Evolutionary conservation across 2,888 invertebrate species (phyloP).

Genomic region (Kryphioiulus occultus): DNA sequence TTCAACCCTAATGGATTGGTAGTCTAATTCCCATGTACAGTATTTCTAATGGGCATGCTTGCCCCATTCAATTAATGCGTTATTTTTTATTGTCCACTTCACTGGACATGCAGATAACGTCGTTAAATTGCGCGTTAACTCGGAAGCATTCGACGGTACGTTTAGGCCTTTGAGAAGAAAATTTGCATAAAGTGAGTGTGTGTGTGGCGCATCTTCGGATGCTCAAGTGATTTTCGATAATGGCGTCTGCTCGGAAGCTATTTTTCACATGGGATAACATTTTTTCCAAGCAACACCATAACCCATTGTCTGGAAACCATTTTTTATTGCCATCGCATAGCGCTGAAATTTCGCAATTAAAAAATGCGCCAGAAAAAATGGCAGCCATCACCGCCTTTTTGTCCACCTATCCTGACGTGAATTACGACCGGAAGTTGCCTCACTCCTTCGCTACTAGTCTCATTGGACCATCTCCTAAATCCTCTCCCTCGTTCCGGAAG

Average conservation of each 20-base stretch:
- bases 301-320: slow-evolving; percentile 10
- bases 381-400: slow-evolving; percentile 40
- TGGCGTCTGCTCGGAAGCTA: not conserved
- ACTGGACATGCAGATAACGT: not conserved
- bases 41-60: not conserved
- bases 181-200: slow-evolving; percentile 2
- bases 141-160: not conserved
- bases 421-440: slow-evolving; percentile 42
- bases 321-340: not conserved
- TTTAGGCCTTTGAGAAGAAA: not conserved
- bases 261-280: slow-evolving; percentile 35
- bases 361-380: slow-evolving; percentile 31
- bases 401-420: not conserved
- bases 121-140: slow-evolving; percentile 1
- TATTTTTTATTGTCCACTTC: not conserved
- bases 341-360: slow-evolving; percentile 18
- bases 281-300: not conserved
- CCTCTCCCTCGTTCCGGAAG: slow-evolving; percentile 27
- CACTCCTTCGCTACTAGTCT: not conserved
- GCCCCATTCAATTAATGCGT: not conserved
- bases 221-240: not conserved
- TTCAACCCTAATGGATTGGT: not conserved
- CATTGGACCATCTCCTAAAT: not conserved
- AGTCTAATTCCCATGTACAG: not conserved
- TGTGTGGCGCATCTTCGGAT: slow-evolving; percentile 31